phyloP scores from a whole-genome alignment of 2,113 vertebrate species.

The Leucoraja erinaceus region DNA sequence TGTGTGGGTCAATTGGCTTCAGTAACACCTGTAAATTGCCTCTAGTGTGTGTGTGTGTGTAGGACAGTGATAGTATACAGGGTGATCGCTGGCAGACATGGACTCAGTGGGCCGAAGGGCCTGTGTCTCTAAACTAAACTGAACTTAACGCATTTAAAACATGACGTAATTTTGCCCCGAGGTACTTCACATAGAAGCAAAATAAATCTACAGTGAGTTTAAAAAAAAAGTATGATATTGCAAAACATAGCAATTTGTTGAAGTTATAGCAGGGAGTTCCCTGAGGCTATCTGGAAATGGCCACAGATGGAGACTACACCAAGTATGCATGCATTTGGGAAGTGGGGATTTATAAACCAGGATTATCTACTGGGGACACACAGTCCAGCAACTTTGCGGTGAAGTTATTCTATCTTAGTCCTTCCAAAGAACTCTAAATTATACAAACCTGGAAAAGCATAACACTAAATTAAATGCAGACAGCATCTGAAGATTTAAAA shows the following conservation, averaged over 20 bases:
- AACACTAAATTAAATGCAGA: slow-evolving; percentile 26
- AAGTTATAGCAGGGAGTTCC: not conserved
- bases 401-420: not conserved
- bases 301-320: not conserved
- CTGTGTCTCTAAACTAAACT: no score
- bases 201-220: not conserved
- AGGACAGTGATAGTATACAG: no score
- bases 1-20: no score
- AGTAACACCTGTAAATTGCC: no score
- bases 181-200: not conserved
- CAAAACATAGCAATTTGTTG: not conserved
- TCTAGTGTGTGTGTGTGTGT: no score
- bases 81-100: no score
- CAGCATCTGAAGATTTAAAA: slow-evolving; percentile 36
- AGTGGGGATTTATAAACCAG: not conserved
- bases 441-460: slow-evolving; percentile 15
- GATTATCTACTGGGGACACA: not conserved
- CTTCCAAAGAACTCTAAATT: slow-evolving; percentile 27
- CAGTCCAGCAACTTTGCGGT: not conserved
- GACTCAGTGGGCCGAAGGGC: no score
- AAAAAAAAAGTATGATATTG: not conserved
- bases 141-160: not conserved
- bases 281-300: not conserved
- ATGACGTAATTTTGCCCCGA: not conserved
- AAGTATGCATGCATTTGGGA: not conserved